These are phyloP conservation scores for Hydropotes inermis DNA, from an alignment of 2,113 vertebrate genomes.

Conservation along the genomic window DNA sequence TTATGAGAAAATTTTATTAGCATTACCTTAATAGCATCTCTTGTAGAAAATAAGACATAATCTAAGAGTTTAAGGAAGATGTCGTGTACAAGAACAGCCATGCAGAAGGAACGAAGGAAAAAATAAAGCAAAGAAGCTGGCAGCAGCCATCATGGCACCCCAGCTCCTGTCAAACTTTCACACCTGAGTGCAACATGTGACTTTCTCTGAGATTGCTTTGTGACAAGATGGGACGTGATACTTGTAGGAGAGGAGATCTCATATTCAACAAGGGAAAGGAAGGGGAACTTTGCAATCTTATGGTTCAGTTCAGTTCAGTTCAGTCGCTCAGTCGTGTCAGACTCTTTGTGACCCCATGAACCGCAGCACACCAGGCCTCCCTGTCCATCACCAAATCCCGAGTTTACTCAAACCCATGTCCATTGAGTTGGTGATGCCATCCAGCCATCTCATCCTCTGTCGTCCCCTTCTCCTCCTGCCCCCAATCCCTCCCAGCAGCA, in stretches of 20 bases:
- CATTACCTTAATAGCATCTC: background rate
- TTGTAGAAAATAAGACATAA: background rate
- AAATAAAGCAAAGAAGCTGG: background rate
- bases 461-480: background rate
- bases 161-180: background rate
- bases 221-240: background rate
- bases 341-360: background rate
- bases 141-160: background rate
- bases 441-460: background rate
- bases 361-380: background rate
- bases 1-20: background rate
- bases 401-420: background rate
- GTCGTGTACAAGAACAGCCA: background rate
- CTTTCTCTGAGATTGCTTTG: background rate
- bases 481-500: background rate
- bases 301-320: background rate
- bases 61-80: background rate
- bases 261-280: background rate
- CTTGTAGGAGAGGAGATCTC: background rate
- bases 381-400: background rate
- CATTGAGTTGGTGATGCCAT: background rate
- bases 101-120: background rate
- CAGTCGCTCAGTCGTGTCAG: accelerated
- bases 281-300: background rate
- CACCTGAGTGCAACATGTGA: background rate